Evolutionary conservation across 2,888 invertebrate species (phyloP), one percentile per base, ranked within the genome.

Genomic region (Coecobrya sp.): DNA sequence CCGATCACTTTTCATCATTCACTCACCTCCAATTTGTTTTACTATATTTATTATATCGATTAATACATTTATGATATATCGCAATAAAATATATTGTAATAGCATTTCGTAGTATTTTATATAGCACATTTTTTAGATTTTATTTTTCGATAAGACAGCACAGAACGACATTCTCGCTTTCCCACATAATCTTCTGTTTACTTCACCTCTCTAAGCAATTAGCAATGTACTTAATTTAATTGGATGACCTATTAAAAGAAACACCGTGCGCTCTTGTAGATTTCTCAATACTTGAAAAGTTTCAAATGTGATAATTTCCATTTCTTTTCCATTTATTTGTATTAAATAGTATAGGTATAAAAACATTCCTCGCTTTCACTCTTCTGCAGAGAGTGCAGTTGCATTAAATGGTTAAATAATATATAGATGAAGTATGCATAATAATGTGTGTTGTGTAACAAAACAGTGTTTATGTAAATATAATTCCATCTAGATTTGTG

Each of bases 31-130:
- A 59, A 19, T 70, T 16, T 11, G 5, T 68, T 70, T 65, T 68
- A 13, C 13, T 42, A 22, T 25, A 76, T 42, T 36, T 10, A 36
- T 42, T 55, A 3, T 84, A 84, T 65, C 59, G 65, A 42, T 65
- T 79, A 79, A 52, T 84, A 84, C 36, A 73, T n/a, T n/a, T 45
- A 86, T 55, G 30, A 88, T 88, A 79, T 79, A 89, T 68, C 81
- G 59, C 81, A 68, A 81, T 89, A 89, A 82, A 89, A 82, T 89
- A 89, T 89, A 82, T 81, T 65, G 25, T 59, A 82, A 82, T 82
- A 49, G 25, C 59, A 49, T 70, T 82, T 89, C 55, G 59, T 89
- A 76, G 30, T 55, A 52, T 76, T 87, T 76, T 81, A 70, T 82
- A 89, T 89, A 89, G 81, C 81, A 82, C 89, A 62, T 73, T 70